Evolutionary conservation across 2,888 invertebrate species (phyloP).

Genomic region (Pachydiplax longipennis): DNA sequence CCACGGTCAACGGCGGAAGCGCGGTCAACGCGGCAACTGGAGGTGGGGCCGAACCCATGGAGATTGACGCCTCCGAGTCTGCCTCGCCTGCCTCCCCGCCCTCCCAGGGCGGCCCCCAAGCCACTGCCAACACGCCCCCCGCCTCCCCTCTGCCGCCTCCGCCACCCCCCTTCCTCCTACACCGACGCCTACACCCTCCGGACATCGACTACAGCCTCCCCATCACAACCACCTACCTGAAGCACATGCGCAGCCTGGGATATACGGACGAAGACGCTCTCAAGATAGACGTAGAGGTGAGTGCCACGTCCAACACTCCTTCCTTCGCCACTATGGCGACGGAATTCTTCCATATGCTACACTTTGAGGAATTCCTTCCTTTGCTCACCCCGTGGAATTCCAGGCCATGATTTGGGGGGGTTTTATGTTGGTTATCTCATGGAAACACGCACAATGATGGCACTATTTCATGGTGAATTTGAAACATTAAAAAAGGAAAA

Average conservation of each 20-base stretch:
- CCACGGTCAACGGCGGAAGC: constrained; percentile 58
- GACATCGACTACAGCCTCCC: constrained; percentile 82
- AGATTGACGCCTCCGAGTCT: constrained; percentile 59
- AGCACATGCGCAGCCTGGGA: constrained; percentile 79
- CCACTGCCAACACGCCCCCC: constrained; percentile 49
- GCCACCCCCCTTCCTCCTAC: constrained; percentile 53
- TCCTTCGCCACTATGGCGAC: no score
- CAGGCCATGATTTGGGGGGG: no score
- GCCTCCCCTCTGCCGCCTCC: constrained; percentile 50
- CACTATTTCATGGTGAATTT: no score
- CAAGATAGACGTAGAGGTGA: constrained; percentile 68
- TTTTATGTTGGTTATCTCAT: no score
- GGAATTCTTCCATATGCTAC: no score
- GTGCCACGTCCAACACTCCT: constrained; percentile 55
- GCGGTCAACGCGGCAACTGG: background rate
- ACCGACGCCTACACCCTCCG: constrained; percentile 57
- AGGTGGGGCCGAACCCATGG: constrained; percentile 52
- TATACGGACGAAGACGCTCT: constrained; percentile 69
- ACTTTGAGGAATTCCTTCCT: no score
- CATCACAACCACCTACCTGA: constrained; percentile 88
- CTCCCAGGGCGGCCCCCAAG: constrained; percentile 21
- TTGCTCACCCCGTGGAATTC: no score
- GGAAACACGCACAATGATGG: no score
- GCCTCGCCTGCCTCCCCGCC: constrained; percentile 57
- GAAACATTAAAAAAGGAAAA: no score